Conservation (phyloP, 2,888 invertebrate species). For the Scrobipalpa costella region DNA sequence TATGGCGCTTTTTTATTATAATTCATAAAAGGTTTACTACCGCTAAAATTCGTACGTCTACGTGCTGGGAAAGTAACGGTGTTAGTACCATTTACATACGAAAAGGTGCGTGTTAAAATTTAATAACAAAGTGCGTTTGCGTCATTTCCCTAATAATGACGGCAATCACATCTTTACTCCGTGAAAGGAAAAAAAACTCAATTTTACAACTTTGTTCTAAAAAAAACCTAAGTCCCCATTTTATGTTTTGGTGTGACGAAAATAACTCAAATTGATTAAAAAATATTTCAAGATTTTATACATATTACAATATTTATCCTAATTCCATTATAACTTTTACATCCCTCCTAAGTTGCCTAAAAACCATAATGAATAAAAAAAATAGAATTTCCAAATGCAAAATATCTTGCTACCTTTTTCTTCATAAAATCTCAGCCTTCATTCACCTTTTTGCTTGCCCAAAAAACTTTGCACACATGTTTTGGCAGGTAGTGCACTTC, state of each 20-base stretch:
- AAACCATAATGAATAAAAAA: not conserved
- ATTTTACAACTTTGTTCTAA: too few relatives aligned
- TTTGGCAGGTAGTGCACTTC: slow-evolving; percentile 67
- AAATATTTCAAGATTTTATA: too few relatives aligned
- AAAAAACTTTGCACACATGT: slow-evolving; percentile 31
- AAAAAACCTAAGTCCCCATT: too few relatives aligned
- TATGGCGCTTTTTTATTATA: slow-evolving; percentile 64
- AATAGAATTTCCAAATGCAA: not conserved
- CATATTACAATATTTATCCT: too few relatives aligned
- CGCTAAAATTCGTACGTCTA: slow-evolving; percentile 26
- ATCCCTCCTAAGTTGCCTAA: too few relatives aligned
- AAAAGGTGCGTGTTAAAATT: slow-evolving; percentile 17
- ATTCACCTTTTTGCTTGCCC: not conserved
- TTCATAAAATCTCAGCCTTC: slow-evolving; percentile 1
- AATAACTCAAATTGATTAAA: too few relatives aligned
- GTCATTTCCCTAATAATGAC: slow-evolving; percentile 1
- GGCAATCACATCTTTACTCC: too few relatives aligned
- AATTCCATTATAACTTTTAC: too few relatives aligned
- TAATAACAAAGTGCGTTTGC: slow-evolving; percentile 4
- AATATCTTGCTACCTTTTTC: not conserved
- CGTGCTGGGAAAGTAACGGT: slow-evolving; percentile 23
- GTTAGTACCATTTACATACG: slow-evolving; percentile 15
- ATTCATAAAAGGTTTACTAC: slow-evolving; percentile 58
- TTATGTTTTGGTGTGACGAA: too few relatives aligned
- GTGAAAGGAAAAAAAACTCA: too few relatives aligned